Conservation (phyloP, 30 jellyfish, hydroid and myxozoan species). For the Clytia hemisphaerica region DNA sequence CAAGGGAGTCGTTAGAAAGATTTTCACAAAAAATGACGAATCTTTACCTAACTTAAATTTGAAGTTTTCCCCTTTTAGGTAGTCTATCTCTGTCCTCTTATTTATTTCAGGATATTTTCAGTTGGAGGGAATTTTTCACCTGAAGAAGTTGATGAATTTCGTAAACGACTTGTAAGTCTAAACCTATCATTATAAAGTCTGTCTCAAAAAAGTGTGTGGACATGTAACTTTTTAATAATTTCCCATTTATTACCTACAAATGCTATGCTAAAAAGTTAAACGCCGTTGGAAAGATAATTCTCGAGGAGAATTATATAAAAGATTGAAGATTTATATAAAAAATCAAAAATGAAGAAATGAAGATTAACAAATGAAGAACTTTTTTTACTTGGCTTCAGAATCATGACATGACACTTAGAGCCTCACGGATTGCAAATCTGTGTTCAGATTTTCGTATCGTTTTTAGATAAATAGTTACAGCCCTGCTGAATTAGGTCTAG, state of each 20-base stretch:
- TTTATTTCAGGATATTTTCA: constrained; percentile 48
- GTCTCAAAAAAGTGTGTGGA: not conserved
- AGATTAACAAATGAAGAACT: too few relatives aligned
- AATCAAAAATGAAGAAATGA: too few relatives aligned
- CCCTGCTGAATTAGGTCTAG: not conserved
- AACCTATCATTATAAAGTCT: not conserved
- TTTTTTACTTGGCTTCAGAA: too few relatives aligned
- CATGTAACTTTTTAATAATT: not conserved
- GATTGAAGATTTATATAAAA: too few relatives aligned
- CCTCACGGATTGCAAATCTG: too few relatives aligned
- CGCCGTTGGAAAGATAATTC: too few relatives aligned
- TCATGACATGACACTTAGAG: too few relatives aligned
- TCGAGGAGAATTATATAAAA: too few relatives aligned
- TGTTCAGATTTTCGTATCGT: too few relatives aligned
- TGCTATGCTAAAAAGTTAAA: too few relatives aligned
- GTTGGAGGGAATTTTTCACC: constrained; percentile 92
- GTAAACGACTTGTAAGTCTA: constrained; percentile 55
- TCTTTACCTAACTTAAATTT: not conserved
- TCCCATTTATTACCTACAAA: too few relatives aligned
- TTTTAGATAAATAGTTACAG: not conserved
- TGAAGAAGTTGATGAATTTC: constrained; percentile 69
- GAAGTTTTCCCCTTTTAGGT: not conserved
- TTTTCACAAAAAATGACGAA: not conserved
- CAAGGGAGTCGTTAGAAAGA: not conserved
- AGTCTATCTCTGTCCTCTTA: not conserved